Evolutionary conservation across 2,888 invertebrate species (phyloP), one percentile per base, ranked within the genome.

Genomic region (Anorthoa munda): DNA sequence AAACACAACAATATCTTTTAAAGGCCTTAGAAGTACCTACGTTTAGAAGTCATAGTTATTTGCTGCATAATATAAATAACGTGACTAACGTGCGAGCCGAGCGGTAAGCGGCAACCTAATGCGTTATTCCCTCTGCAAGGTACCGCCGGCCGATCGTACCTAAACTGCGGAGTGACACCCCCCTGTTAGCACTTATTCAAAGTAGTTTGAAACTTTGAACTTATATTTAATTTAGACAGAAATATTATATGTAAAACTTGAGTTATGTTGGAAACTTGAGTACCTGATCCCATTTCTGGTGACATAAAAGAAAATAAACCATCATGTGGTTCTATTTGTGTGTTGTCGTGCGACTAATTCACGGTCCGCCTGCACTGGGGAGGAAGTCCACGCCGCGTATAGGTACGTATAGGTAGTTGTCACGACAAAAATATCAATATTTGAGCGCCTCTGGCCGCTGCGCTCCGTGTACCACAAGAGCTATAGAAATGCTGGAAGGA

Each of bases 401-500:
- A 77, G 71, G 79, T 81, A 80, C 73, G 73, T 66, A 60, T 81
- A 77, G 71, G 79, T 81, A 80, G 68, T 68, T 81, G 84, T 79
- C 78, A 82, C 72, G 87, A 91, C 88, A 76, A 85, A 90, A 89
- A 90, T 90, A 91, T 87, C 86, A 88, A 90, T 89, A 88, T 90
- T 88, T 84, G 83, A 87, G 81, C 75, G 81, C 77, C 77, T 82
- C 60, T 77, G 82, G 78, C 76, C 80, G 81, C 79, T 76, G 80
- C 79, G 76, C 82, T 79, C 78, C 72, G 53, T 21, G 76, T 78
- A 71, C 61, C 39, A 21, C 50, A 15, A 3, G 45, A 45, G 45
- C 70, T 79, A 71, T 58, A 65, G 4, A 26, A 55, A 53, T 50
- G 23, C 65, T 82, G 72, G 73, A 80, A 84, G 79, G 51, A 59